These are phyloP conservation scores for Holcopasites calliopsidis DNA, from an alignment of 1,140 invertebrate species.

Conservation along the genomic window DNA sequence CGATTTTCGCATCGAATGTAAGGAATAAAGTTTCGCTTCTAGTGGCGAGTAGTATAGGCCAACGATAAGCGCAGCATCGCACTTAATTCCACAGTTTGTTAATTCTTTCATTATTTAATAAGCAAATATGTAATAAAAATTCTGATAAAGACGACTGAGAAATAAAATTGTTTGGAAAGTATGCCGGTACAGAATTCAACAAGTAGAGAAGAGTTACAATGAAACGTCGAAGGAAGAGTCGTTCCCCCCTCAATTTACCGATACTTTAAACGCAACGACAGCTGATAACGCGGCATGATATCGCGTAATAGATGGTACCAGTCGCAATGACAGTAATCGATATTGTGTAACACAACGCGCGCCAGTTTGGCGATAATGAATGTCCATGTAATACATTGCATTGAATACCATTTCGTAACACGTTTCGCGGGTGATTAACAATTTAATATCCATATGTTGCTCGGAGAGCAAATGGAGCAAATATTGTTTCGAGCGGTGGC, in stretches of 20 bases:
- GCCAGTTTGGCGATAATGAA: conserved; percentile 22
- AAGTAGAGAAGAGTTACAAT: too few relatives aligned
- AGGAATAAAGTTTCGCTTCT: too few relatives aligned
- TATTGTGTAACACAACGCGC: conserved; percentile 26
- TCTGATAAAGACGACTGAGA: too few relatives aligned
- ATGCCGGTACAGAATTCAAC: too few relatives aligned
- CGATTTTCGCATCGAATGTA: too few relatives aligned
- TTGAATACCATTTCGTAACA: not conserved
- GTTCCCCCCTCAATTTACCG: too few relatives aligned
- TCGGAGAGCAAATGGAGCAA: not conserved
- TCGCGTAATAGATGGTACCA: conserved; percentile 19
- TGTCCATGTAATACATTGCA: conserved; percentile 27
- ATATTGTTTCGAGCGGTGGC: not conserved
- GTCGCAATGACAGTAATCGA: conserved; percentile 19
- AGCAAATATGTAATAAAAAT: too few relatives aligned
- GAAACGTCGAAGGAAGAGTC: too few relatives aligned
- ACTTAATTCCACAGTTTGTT: too few relatives aligned
- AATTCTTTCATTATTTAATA: too few relatives aligned
- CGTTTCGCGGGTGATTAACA: conserved; percentile 2
- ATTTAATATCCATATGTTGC: conserved; percentile 3
- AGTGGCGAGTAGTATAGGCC: not conserved
- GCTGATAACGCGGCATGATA: conserved; percentile 2
- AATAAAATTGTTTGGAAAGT: too few relatives aligned
- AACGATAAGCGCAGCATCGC: not conserved
- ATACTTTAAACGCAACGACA: not conserved